Evolutionary conservation across 1,140 invertebrate genomes (phyloP).

Genomic region (Hyles euphorbiae): DNA sequence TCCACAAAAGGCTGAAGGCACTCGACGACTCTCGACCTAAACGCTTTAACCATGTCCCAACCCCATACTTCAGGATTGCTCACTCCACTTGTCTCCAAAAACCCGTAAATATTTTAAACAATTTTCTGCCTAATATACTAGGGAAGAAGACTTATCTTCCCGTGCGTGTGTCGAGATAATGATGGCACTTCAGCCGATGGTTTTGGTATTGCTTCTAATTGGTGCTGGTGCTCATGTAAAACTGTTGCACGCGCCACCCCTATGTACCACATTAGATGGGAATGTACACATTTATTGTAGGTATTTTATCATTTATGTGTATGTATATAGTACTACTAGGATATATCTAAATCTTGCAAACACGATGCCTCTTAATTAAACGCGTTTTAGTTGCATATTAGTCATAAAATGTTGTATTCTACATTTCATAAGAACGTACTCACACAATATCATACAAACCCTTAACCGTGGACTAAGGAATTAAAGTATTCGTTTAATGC

Average conservation of each 20-base stretch:
- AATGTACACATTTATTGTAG: neutral
- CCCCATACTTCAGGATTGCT: constrained; percentile 70
- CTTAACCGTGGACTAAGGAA: no score
- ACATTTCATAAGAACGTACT: no score
- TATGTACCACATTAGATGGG: constrained; percentile 35
- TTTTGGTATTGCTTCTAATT: constrained; percentile 72
- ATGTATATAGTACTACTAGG: no score
- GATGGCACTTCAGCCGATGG: constrained; percentile 69
- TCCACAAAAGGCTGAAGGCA: constrained; percentile 63
- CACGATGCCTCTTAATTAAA: no score
- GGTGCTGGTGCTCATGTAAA: constrained; percentile 65
- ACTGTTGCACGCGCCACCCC: constrained; percentile 70
- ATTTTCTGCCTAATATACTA: constrained; percentile 50
- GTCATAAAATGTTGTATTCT: no score
- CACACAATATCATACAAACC: no score
- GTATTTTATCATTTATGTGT: neutral
- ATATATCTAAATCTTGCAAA: no score
- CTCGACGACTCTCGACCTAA: constrained; percentile 65
- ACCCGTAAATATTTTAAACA: constrained; percentile 57
- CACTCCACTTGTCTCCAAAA: constrained; percentile 74
- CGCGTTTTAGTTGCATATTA: no score
- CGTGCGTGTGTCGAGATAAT: constrained; percentile 55
- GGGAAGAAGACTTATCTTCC: constrained; percentile 44
- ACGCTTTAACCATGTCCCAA: constrained; percentile 73
- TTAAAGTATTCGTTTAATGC: no score